Base-by-base conservation (phyloP, 2,888 invertebrate species). In the Diplazon laetatorius region DNA sequence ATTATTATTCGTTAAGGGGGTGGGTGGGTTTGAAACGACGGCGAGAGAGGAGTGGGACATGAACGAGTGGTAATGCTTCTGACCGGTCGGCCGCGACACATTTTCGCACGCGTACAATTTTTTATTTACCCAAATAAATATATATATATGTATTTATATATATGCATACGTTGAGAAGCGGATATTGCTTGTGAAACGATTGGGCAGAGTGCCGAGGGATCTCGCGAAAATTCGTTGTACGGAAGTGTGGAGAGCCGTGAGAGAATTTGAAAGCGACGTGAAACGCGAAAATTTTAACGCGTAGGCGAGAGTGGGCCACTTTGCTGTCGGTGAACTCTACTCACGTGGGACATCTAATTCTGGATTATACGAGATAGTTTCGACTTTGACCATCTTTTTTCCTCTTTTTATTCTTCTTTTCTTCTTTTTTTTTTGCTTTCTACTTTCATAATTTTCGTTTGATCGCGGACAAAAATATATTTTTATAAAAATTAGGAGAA, bases 181-280 rank as follows among this genome's bases (percentile, higher is more conserved):
- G 52, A 52, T 52, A 52, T 30, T 25, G n/a, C 50, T 65, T 65
- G 39, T 37, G 65, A 65, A 65, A 65, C 37, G 50, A 39, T 12
- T 18, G 65, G 65, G 65, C 65, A 65, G 14, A 50, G 65, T 65
- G 65, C 65, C 65, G 65, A 65, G 65, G 39, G 50, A 50, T 20
- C 20, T 46, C 22, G 48, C 14, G 65, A 37, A 65, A 50, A 50
- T 65, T 65, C 50, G 50, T 22, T 37, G 37, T 37, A 14, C 65
- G 65, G 65, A 65, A 65, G 65, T 65, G 25, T 25, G 6, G 30
- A 30, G 30, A 30, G 6, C n/a, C 30, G 30, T 5, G 6, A 30
- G 6, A 30, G 6, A 30, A 30, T 5, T 5, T 6, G 9, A 50
- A 37, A n/a, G 14, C 37, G 65, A 44, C 20, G 37, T 46, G 20